Evolutionary conservation across 2,113 vertebrate species (phyloP), one percentile per base, ranked within the genome.

Genomic region (Paracanthobrama guichenoti): DNA sequence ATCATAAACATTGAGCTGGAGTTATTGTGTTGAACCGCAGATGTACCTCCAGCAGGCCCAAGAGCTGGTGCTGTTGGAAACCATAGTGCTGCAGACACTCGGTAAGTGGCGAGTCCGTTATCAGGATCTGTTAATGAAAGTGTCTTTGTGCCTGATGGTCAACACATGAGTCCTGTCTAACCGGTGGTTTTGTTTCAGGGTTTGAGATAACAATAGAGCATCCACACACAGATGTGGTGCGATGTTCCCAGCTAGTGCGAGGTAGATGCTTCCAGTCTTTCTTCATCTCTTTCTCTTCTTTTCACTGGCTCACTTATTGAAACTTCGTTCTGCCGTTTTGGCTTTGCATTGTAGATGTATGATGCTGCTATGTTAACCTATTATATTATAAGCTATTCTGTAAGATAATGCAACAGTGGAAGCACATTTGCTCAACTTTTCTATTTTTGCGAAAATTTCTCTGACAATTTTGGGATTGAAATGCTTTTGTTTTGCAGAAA

Each of bases 141-240:
- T 9, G 53, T 55, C 2, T 69, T 46, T 39, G n/a, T 48, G 20
- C 71, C 62, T 46, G 62, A 85, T 12, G 1, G 2, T 71, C 16
- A 50, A 12, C 24, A 55, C 3, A 39, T 13, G 24, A 20, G 22
- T 26, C 35, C n/a, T 69, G 24, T 75, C 83, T 78, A 66, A 78
- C 74, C 10, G 24, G 60, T 50, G 42, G 1, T 87, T 85, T 90
- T 87, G 90, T 94, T 91, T 31, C 95, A 99, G 98, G 98, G 94
- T 99, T 99, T 97, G 98, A 99, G 95, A 99, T 99, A 93, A 99
- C 98, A 93, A 96, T 99, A 94, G 98, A 99, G 93, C 98, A 99
- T 95, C 98, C 98, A 84, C 98, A 99, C 93, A 99, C 98, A 93
- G 97, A 99, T 97, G 98, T 99, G 93, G 98, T 99, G 95, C 97